Evolutionary conservation across 2,888 invertebrate genomes (phyloP).

Genomic region (Deilephila porcellus): DNA sequence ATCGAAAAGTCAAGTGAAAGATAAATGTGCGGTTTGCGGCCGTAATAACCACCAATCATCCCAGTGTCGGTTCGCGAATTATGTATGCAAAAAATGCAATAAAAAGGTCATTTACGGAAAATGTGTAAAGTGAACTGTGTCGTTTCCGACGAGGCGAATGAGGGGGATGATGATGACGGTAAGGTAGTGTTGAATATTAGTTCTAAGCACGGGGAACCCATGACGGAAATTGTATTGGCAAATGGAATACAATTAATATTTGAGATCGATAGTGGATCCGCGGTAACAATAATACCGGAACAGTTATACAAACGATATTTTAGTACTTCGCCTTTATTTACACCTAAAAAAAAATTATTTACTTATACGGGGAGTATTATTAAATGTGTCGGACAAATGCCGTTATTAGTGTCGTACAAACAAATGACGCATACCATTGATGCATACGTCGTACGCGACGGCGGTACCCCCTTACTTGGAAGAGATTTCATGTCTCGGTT

Average conservation of each 20-base stretch:
- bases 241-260: slow-evolving; percentile 8
- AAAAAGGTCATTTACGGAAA: slow-evolving; percentile 38
- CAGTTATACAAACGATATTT: slow-evolving; percentile 1
- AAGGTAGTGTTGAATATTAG: slow-evolving; percentile 36
- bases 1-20: too few relatives aligned
- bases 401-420: slow-evolving; percentile 4
- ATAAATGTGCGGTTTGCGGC: slow-evolving; percentile 39
- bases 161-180: slow-evolving; percentile 37
- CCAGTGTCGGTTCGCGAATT: slow-evolving; percentile 39
- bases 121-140: slow-evolving; percentile 39
- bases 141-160: slow-evolving; percentile 19
- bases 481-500: slow-evolving; percentile 30
- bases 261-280: slow-evolving; percentile 33
- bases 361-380: background rate
- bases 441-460: slow-evolving; percentile 27
- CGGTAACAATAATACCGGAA: slow-evolving; percentile 19
- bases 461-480: slow-evolving; percentile 32
- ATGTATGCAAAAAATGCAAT: slow-evolving; percentile 40
- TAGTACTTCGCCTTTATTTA: background rate
- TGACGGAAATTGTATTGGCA: slow-evolving; percentile 34
- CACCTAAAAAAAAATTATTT: background rate
- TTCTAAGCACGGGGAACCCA: slow-evolving; percentile 35
- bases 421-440: background rate
- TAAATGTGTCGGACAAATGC: background rate
- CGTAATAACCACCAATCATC: slow-evolving; percentile 36